Conservation (phyloP, 2,113 vertebrate species). For the Brachypteracias leptosomus region DNA sequence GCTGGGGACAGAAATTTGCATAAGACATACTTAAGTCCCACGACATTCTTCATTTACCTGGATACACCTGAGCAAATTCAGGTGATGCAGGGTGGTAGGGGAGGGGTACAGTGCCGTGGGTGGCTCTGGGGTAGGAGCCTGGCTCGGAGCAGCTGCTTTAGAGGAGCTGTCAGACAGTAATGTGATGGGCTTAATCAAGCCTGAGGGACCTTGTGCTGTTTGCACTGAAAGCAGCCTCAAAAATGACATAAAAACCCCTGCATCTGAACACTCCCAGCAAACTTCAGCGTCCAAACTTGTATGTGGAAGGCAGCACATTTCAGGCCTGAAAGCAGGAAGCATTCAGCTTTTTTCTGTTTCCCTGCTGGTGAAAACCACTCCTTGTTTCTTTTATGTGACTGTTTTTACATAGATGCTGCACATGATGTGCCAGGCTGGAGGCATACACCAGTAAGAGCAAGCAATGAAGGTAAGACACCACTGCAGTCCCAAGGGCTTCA, state of each 20-base stretch:
- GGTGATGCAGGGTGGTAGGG: fast-evolving
- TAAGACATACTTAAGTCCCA: background rate
- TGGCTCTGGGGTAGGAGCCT: background rate
- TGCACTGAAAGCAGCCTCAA: background rate
- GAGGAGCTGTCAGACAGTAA: background rate
- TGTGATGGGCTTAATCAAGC: background rate
- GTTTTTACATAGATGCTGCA: background rate
- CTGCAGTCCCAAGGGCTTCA: background rate
- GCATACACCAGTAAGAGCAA: background rate
- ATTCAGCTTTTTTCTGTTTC: background rate
- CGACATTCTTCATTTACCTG: background rate
- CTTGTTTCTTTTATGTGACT: background rate
- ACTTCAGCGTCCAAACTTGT: background rate
- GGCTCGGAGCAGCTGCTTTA: background rate
- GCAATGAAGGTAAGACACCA: background rate
- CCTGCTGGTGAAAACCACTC: background rate
- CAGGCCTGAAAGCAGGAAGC: background rate
- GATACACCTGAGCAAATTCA: background rate
- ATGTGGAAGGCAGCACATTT: background rate
- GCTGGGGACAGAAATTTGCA: background rate
- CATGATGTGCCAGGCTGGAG: background rate
- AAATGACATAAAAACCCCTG: background rate
- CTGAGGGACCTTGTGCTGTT: background rate
- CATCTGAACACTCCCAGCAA: background rate
- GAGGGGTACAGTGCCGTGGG: background rate